phyloP scores from a whole-genome alignment of 2,888 invertebrate species.

The Eupithecia subumbrata region DNA sequence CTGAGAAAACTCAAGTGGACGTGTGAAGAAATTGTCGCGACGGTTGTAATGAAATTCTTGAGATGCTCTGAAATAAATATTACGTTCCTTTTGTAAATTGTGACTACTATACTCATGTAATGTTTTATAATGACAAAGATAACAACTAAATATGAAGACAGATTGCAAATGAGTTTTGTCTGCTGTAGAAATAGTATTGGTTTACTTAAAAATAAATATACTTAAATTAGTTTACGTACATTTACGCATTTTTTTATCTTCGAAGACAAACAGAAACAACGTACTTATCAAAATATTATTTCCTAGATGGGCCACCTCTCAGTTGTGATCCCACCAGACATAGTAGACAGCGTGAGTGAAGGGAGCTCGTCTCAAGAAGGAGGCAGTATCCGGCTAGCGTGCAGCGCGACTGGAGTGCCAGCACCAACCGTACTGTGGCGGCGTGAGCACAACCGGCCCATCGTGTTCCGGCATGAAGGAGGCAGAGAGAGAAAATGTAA shows the following conservation, averaged over 20 bases:
- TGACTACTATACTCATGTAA: neutral
- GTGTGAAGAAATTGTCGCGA: conserved; percentile 26
- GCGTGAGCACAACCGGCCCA: conserved; percentile 90
- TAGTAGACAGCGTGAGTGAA: conserved; percentile 90
- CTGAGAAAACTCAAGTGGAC: conserved; percentile 25
- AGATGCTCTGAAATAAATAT: conserved; percentile 12
- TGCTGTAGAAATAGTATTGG: neutral
- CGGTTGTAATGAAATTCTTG: conserved; percentile 26
- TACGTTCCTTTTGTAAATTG: neutral
- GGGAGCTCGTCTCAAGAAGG: conserved; percentile 91
- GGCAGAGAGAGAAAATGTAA: conserved; percentile 89
- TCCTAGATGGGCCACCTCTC: conserved; percentile 92
- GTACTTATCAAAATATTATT: neutral
- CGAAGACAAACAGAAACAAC: neutral
- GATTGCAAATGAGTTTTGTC: neutral
- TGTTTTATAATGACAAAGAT: neutral
- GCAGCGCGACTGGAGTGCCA: conserved; percentile 92
- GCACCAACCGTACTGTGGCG: conserved; percentile 92
- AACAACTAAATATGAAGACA: neutral
- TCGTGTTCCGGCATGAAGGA: conserved; percentile 89
- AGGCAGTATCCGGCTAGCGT: conserved; percentile 89
- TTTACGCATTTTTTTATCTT: neutral
- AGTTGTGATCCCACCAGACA: conserved; percentile 94
- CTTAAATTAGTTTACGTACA: neutral
- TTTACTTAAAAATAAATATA: no score